Conservation (phyloP, 2,113 vertebrate genomes). For the Psammodynastes pulverulentus region DNA sequence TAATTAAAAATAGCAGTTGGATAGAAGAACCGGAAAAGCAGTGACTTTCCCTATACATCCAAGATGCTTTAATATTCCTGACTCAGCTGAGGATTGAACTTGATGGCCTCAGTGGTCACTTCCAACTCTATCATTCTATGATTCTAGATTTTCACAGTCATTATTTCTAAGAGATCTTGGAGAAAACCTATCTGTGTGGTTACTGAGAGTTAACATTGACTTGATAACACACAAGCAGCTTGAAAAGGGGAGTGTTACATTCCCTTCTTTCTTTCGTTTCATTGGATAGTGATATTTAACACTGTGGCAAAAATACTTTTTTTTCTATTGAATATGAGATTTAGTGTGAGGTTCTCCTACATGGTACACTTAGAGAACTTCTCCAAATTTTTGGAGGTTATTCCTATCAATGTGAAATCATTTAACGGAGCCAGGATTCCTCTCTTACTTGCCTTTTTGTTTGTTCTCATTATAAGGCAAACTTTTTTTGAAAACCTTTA, state of each 20-base stretch:
- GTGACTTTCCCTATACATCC: not conserved
- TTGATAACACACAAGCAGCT: not conserved
- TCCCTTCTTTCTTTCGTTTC: not conserved
- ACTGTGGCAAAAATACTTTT: not conserved
- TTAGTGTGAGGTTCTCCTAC: not conserved
- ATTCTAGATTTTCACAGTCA: not conserved
- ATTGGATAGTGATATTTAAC: not conserved
- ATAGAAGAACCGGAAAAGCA: not conserved
- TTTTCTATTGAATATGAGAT: not conserved
- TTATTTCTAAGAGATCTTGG: not conserved
- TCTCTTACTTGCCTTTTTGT: not conserved
- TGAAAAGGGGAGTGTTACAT: not conserved
- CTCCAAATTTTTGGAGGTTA: not conserved
- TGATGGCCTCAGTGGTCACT: not conserved
- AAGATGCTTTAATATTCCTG: not conserved
- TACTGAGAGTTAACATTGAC: not conserved
- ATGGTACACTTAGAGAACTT: not conserved
- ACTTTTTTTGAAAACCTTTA: not conserved
- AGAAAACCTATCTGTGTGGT: not conserved
- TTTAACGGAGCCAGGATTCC: not conserved
- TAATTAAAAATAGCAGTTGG: not conserved
- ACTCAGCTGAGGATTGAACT: not conserved
- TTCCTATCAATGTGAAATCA: too few species aligned
- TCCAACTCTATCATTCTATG: not conserved
- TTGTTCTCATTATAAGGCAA: not conserved